A percentile compares a stretch with the other conserved stretches of the same genome.
phyloP scores from a whole-genome alignment of 2,113 vertebrate genomes.

The Esox niger region DNA sequence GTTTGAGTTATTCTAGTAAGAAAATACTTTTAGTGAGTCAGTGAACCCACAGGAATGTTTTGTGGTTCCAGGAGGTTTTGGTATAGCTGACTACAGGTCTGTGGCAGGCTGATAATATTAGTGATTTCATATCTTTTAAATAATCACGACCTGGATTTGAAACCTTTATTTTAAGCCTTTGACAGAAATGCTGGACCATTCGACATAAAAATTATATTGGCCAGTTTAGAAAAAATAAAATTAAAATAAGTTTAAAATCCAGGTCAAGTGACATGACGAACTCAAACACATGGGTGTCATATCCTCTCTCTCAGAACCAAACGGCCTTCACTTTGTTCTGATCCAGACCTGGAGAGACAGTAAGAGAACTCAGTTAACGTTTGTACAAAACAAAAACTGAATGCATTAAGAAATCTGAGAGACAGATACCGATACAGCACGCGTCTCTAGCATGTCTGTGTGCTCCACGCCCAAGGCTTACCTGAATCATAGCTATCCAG shows the following conservation, averaged over 20 bases:
- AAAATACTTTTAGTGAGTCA: too few relatives aligned
- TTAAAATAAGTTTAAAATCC: too few relatives aligned
- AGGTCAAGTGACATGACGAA: too few relatives aligned
- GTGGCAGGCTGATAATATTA: background rate
- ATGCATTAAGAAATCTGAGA: background rate
- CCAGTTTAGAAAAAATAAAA: too few relatives aligned
- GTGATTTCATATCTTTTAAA: too few relatives aligned
- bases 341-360: constrained; percentile 78
- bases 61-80: constrained; percentile 5
- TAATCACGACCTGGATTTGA: too few relatives aligned
- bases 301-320: constrained; percentile 82
- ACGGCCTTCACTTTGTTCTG: constrained; percentile 88
- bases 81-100: constrained; percentile 29
- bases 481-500: constrained; percentile 93
- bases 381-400: background rate
- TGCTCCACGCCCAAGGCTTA: constrained; percentile 50
- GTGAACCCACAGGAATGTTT: background rate
- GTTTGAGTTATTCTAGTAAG: too few relatives aligned
- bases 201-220: too few relatives aligned
- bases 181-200: constrained; percentile 16
- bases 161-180: too few relatives aligned
- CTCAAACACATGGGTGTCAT: too few relatives aligned
- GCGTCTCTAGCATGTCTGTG: background rate
- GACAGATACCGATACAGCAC: background rate
- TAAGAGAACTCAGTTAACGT: constrained; percentile 20